Evolutionary conservation across 2,113 vertebrate species (phyloP), one percentile per base, ranked within the genome.

Genomic region (Polypterus bichir): DNA sequence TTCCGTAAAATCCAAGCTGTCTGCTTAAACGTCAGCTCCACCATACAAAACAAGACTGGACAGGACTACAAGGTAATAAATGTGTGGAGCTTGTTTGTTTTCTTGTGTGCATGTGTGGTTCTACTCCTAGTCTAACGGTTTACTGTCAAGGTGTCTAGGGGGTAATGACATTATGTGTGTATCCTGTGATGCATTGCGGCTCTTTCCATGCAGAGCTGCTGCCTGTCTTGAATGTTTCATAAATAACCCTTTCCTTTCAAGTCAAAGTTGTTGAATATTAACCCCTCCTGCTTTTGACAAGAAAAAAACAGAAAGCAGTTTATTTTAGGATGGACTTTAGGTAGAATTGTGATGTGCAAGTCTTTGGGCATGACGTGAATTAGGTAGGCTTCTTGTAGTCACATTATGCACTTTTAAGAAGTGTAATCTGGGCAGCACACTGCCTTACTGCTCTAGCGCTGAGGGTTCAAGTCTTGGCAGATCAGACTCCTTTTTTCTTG

Each of bases 1-100:
- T 99, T 99, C 75, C 90, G 96, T 47, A 96, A 92, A 76, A 95
- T 99, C 76, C 92, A 97, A 1, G 92, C 96, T 0, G 93, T 99
- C 64, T 94, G 93, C 64, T 84, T 99, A 11, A 93, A 88, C 0
- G 95, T 95, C 59, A 97, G 92, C 1, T 94, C 93, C 3, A 85
- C 86, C 0, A 82, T 97, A 9, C 96, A 98, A 78, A 93, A 83
- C 78, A 98, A 97, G 83, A 78, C 89, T 0, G 87, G 87, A 11
- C 85, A 93, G 9, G 96, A 98, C 55, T 92, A 80, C 60, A 98
- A 98, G 86, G 91, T 93, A 74, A 70, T 65, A 65, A 6, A 5
- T 62, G 1, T 61, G 52, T 0, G 48, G 49, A 65, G 10, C 9
- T n/a, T 61, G 49, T 44, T 61, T 45, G 9, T 5, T 62, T 62